Percentiles rank a stretch among this genome's conserved stretches.
phyloP scores from a whole-genome alignment of 2,797 vertebrate species.

The Tiaroga cobitis region DNA sequence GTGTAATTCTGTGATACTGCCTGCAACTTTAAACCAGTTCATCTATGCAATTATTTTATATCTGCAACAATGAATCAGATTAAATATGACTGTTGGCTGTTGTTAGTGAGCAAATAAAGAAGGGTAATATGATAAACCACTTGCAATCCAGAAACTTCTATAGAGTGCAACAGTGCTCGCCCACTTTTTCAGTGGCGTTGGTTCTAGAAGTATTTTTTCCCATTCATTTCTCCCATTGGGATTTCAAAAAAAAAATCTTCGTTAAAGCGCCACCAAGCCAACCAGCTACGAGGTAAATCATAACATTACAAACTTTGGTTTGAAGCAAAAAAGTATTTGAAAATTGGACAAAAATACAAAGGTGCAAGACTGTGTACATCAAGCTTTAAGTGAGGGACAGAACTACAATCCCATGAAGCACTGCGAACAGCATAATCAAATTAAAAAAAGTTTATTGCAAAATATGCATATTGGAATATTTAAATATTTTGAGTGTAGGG shows the following conservation, averaged over 20 bases:
- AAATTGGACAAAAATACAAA: neutral
- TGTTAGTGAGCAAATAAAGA: neutral
- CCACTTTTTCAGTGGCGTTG: neutral
- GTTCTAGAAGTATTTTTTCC: neutral
- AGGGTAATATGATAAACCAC: neutral
- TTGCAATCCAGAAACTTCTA: neutral
- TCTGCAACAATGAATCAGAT: neutral
- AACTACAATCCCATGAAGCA: neutral
- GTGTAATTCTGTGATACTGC: neutral
- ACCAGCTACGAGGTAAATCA: neutral
- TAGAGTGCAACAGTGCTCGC: neutral
- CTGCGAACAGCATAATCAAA: neutral
- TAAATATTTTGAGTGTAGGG: neutral
- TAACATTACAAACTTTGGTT: neutral
- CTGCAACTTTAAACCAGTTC: neutral
- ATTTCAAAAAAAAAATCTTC: neutral
- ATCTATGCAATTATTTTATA: neutral
- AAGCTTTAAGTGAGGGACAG: neutral
- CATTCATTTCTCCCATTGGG: neutral
- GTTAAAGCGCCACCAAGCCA: neutral
- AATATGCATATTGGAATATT: neutral
- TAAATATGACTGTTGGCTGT: neutral
- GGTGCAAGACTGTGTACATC: neutral
- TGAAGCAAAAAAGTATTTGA: neutral
- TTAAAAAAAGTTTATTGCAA: neutral